A percentile compares a stretch with the other conserved stretches of the same genome.
phyloP scores from a whole-genome alignment of 1,140 invertebrate genomes.

The Drosophila nasuta region DNA sequence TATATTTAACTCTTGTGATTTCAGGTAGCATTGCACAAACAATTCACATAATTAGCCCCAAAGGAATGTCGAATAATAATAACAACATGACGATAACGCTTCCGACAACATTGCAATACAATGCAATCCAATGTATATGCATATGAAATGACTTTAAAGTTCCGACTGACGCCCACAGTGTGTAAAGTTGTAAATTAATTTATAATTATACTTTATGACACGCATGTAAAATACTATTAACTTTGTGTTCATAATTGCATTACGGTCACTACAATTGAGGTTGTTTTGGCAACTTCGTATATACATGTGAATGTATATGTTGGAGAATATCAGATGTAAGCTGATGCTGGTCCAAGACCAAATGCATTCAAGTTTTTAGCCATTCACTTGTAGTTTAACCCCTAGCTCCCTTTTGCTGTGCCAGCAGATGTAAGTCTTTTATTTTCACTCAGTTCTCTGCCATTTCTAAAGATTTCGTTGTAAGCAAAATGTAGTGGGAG shows the following conservation, averaged over 20 bases:
- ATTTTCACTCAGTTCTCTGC: constrained; percentile 46
- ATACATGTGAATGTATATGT: neutral
- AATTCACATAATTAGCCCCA: constrained; percentile 73
- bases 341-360: constrained; percentile 39
- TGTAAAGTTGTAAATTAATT: constrained; percentile 55
- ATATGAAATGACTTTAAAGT: constrained; percentile 56
- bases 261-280: neutral
- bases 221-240: constrained; percentile 14
- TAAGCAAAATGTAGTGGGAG: constrained; percentile 18
- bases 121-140: constrained; percentile 21
- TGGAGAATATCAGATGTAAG: neutral
- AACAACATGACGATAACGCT: constrained; percentile 26
- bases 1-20: constrained; percentile 64
- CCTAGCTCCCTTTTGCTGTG: neutral
- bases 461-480: constrained; percentile 29
- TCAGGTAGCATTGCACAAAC: constrained; percentile 62
- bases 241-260: constrained; percentile 11
- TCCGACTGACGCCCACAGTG: neutral
- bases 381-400: constrained; percentile 55
- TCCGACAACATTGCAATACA: constrained; percentile 3
- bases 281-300: neutral
- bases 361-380: constrained; percentile 45
- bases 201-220: constrained; percentile 64
- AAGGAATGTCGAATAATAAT: constrained; percentile 41
- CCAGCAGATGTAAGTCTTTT: constrained; percentile 57